Evolutionary conservation across 2,797 vertebrate genomes (phyloP), one percentile per base, ranked within the genome.

Genomic region (Siniperca undulata): DNA sequence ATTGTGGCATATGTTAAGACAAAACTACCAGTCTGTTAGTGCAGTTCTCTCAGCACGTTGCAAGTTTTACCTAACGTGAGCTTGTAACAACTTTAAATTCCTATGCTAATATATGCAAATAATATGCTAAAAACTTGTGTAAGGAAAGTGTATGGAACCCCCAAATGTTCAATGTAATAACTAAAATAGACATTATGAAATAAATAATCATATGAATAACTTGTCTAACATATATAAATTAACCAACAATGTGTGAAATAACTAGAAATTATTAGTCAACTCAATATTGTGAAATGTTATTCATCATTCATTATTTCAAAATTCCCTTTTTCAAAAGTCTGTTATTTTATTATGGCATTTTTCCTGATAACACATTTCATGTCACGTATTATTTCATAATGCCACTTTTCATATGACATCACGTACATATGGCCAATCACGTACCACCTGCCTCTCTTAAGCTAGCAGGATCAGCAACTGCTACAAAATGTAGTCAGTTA

Each of bases 51-150:
- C 7, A 22, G 46, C 58, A 76, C 55, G 71, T 78, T 77, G 36
- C 55, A 70, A 52, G 36, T 27, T 67, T 68, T 60, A 61, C 53
- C 42, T 53, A 38, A 40, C 1, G 3, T 36, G 30, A 72, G 50
- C 40, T 71, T 70, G n/a, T 56, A 80, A 44, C 34, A 16, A 74
- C 59, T 52, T 50, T 70, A 55, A 58, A 70, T 66, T 72, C 3
- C 11, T 13, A 65, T 42, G 27, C 9, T 53, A 77, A 84, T 71
- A n/a, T 62, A 53, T 61, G 40, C 19, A 74, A 77, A 88, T 67
- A 7, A 11, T 12, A 71, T 66, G 42, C 24, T 48, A 62, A 82
- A 71, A 58, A 30, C 30, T 30, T 55, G 82, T 83, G 44, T 70
- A 62, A 48, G 27, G 27, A 27, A 19, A 68, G 6, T 52, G 30